Evolutionary conservation across 1,140 invertebrate species (phyloP), one percentile per base, ranked within the genome.

Genomic region (Acyrthosiphon pisum): DNA sequence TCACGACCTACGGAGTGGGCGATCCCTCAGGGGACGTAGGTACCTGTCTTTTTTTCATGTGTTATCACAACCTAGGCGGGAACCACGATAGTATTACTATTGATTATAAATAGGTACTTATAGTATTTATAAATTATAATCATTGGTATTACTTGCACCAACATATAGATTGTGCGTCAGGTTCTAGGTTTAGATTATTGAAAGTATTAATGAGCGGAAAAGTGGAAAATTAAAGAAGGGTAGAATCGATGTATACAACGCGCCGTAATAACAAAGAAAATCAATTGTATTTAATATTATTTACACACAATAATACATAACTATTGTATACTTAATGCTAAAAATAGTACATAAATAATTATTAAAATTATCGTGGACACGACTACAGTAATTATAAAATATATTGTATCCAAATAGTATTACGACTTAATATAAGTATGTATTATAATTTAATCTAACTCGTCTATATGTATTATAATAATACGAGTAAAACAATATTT

Each of bases 231-330:
- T 37, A 26, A 84, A 26, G 22, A 48, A 30, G 26, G 84, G 30
- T 41, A 26, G 23, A 14, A 18, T 87, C 14, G 26, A 87, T 23
- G 44, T 26, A 26, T 11, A 46, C 9, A 46, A 46, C 84, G 30
- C 8, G 30, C 18, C 26, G 84, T 87, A 18, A 44, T 87, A 89
- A 89, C 87, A 89, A 89, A 23, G 22, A 89, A 89, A 89, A 50
- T 76, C 60, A 76, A 41, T 89, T 89, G n/a, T 89, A 37, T 89
- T 87, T 46, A n/a, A 37, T 56, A 56, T 89, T 89, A 56, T 89
- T 56, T 89, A 89, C 88, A 88, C 88, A 56, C 88, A 89, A 89
- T 23, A 56, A 87, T 83, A 83, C 35, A 83, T 76, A n/a, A n/a
- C 14, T n/a, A 76, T 76, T n/a, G 35, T 37, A 86, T 86, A 86